phyloP scores from a whole-genome alignment of 2,797 vertebrate species.

The Oceanodroma leucorhoa region DNA sequence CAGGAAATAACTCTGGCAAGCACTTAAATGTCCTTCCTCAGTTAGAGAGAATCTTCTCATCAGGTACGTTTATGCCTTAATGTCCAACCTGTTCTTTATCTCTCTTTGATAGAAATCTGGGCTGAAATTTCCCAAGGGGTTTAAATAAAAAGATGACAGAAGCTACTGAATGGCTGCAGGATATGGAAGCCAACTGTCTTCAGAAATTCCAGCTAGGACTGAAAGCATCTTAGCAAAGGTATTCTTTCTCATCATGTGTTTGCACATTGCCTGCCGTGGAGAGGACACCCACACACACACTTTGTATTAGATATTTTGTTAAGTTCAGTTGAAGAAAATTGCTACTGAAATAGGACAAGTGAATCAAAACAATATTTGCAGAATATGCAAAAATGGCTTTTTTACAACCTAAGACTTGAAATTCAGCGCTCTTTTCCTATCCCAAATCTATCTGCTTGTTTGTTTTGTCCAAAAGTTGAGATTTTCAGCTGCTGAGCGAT shows the following conservation, averaged over 20 bases:
- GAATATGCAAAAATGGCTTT: neutral
- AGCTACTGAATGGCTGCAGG: neutral
- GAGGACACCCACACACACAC: accelerated
- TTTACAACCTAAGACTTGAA: neutral
- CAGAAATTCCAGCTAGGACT: neutral
- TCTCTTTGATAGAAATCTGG: neutral
- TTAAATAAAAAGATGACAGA: neutral
- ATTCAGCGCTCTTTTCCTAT: neutral
- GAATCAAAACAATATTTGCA: neutral
- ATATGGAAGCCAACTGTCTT: neutral
- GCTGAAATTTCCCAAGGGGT: neutral
- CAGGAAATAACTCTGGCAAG: neutral
- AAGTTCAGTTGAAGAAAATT: neutral
- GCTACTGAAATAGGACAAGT: neutral
- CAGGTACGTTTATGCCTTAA: neutral
- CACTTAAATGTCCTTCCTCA: neutral
- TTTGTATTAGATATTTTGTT: neutral
- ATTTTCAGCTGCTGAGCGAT: neutral
- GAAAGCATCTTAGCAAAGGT: neutral
- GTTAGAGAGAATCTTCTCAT: neutral
- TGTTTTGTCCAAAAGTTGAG: neutral
- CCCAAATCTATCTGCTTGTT: neutral
- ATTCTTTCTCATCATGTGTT: neutral
- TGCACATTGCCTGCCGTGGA: neutral
- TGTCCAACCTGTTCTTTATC: neutral